These are phyloP conservation scores for Melieria picta DNA, from an alignment of 2,888 invertebrate genomes.

Conservation along the genomic window DNA sequence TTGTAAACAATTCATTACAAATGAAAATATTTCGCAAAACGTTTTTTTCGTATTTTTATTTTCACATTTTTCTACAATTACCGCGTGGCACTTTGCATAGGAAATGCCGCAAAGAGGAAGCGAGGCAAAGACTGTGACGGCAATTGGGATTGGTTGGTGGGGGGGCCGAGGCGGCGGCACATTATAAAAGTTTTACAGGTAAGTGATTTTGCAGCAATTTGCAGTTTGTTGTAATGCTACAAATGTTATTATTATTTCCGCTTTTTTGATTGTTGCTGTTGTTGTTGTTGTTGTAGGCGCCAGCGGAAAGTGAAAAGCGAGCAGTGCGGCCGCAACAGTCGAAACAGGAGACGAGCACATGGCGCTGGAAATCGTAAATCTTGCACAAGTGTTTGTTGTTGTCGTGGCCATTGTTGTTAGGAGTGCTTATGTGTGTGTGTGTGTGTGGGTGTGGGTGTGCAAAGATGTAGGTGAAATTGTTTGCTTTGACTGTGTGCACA, in stretches of 20 bases:
- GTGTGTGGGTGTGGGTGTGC: slow-evolving; percentile 19
- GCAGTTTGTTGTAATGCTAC: slow-evolving; percentile 47
- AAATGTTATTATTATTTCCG: slow-evolving; percentile 34
- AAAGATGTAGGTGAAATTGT: slow-evolving; percentile 26
- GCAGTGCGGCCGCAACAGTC: no score
- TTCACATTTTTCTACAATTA: neutral
- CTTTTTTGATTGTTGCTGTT: slow-evolving; percentile 13
- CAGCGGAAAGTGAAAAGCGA: no score
- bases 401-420: slow-evolving; percentile 12
- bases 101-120: neutral
- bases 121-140: neutral
- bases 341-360: neutral
- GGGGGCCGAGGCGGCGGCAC: neutral
- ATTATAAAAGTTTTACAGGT: slow-evolving; percentile 49
- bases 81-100: slow-evolving; percentile 7
- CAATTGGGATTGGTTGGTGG: neutral
- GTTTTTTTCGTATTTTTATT: neutral
- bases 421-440: neutral
- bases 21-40: slow-evolving; percentile 20
- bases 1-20: slow-evolving; percentile 17
- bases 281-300: slow-evolving; percentile 4
- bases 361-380: slow-evolving; percentile 21
- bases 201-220: slow-evolving; percentile 61
- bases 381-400: slow-evolving; percentile 14
- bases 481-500: slow-evolving; percentile 21